These are phyloP conservation scores for Ophthalmolycus amberensis DNA, from an alignment of 2,113 vertebrate genomes.

Conservation along the genomic window DNA sequence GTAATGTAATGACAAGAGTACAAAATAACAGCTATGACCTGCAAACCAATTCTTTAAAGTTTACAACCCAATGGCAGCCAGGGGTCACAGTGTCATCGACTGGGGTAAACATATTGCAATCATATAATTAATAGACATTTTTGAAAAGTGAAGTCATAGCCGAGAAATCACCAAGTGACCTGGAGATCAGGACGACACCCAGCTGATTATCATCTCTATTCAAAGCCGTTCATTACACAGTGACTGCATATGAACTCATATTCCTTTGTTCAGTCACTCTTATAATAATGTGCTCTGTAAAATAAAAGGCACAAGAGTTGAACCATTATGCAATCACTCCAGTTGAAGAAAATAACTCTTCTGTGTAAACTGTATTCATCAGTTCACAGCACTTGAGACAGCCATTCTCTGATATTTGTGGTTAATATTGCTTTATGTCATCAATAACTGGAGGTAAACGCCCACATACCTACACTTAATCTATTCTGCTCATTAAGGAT, in stretches of 20 bases:
- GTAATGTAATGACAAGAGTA: neutral
- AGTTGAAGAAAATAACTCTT: neutral
- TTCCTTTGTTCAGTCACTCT: neutral
- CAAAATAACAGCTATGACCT: neutral
- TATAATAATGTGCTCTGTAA: neutral
- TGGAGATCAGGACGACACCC: neutral
- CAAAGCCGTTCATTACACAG: neutral
- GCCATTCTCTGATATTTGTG: neutral
- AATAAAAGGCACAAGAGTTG: slow-evolving; percentile 3
- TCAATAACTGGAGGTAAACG: neutral
- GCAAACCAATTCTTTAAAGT: neutral
- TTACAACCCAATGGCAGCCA: neutral
- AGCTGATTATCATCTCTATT: neutral
- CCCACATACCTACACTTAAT: neutral
- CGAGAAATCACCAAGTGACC: slow-evolving; percentile 5
- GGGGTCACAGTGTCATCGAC: neutral
- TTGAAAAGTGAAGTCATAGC: neutral
- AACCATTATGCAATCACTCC: neutral
- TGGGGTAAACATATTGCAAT: neutral
- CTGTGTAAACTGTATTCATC: slow-evolving; percentile 11
- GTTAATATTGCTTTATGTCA: neutral
- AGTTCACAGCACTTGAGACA: neutral
- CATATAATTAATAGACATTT: neutral
- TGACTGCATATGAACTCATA: neutral
- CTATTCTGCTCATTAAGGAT: neutral